Conservation (phyloP, 2,888 invertebrate genomes). For the Dastarcus helophoroides region DNA sequence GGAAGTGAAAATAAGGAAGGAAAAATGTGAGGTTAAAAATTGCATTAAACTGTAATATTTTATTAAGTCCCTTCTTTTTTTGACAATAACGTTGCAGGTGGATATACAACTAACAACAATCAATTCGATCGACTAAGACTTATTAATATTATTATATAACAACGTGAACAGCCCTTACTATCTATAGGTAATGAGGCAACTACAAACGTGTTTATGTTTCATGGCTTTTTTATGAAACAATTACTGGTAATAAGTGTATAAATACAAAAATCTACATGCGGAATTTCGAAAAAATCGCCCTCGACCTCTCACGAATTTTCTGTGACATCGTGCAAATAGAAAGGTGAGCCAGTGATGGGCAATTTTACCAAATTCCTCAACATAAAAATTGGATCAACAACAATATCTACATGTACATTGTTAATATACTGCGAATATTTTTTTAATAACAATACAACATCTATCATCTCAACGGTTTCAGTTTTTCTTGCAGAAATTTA, state of each 20-base stretch:
- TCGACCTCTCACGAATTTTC: constrained; percentile 2
- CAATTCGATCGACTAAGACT: constrained; percentile 32
- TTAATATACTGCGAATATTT: constrained; percentile 37
- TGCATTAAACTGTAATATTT: constrained; percentile 34
- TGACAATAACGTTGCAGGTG: constrained; percentile 37
- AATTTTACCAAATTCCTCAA: constrained; percentile 2
- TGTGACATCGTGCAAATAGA: constrained; percentile 1
- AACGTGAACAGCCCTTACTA: constrained; percentile 41
- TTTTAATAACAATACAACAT: constrained; percentile 53
- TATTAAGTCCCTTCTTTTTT: constrained; percentile 35
- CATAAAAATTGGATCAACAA: constrained; percentile 29
- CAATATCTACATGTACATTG: constrained; percentile 38
- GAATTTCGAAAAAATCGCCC: constrained; percentile 8
- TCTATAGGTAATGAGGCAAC: constrained; percentile 40
- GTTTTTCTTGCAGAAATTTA: constrained; percentile 32
- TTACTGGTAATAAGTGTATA: constrained; percentile 35
- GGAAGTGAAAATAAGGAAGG: too few species aligned
- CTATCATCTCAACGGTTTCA: constrained; percentile 50
- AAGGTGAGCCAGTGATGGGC: constrained; percentile 8
- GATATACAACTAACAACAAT: constrained; percentile 37
- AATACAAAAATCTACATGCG: constrained; percentile 31
- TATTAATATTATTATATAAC: constrained; percentile 34
- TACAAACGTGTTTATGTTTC: constrained; percentile 31
- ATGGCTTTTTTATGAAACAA: constrained; percentile 31
- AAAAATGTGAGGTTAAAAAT: background rate